These are phyloP conservation scores for Orthosia cruda DNA, from an alignment of 2,888 invertebrate genomes.

Conservation along the genomic window DNA sequence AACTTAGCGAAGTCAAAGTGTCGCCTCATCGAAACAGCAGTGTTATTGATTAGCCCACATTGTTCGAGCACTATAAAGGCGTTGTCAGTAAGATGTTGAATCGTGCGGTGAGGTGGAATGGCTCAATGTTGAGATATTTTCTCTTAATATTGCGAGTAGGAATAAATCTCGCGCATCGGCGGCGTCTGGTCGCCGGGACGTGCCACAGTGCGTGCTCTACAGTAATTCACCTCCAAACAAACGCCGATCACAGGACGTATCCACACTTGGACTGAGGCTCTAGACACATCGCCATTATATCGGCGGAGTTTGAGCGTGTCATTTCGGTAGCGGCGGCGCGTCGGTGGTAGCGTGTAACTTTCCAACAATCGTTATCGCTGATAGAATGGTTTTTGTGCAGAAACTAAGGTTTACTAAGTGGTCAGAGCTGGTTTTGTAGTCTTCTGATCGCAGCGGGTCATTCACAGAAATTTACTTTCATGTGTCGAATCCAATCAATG, in stretches of 20 bases:
- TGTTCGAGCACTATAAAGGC: slow-evolving; percentile 7
- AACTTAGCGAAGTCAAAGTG: slow-evolving; percentile 29
- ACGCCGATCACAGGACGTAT: not conserved
- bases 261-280: not conserved
- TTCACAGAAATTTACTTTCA: too few relatives aligned
- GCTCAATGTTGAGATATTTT: slow-evolving; percentile 21
- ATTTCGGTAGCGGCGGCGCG: too few relatives aligned
- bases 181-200: slow-evolving; percentile 2
- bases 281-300: too few relatives aligned
- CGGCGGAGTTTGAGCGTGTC: too few relatives aligned
- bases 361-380: too few relatives aligned
- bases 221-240: slow-evolving; percentile 10
- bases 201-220: not conserved
- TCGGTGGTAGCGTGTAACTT: too few relatives aligned
- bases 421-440: too few relatives aligned
- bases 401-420: too few relatives aligned
- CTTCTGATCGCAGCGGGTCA: too few relatives aligned
- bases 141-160: slow-evolving; percentile 58
- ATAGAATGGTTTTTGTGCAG: too few relatives aligned
- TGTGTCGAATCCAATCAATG: too few relatives aligned
- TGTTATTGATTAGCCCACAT: slow-evolving; percentile 29
- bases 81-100: not conserved
- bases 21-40: slow-evolving; percentile 22
- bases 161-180: slow-evolving; percentile 54
- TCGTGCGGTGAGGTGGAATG: not conserved